Conservation (phyloP, 2,888 invertebrate genomes). For the Scaptomyza reducta region DNA sequence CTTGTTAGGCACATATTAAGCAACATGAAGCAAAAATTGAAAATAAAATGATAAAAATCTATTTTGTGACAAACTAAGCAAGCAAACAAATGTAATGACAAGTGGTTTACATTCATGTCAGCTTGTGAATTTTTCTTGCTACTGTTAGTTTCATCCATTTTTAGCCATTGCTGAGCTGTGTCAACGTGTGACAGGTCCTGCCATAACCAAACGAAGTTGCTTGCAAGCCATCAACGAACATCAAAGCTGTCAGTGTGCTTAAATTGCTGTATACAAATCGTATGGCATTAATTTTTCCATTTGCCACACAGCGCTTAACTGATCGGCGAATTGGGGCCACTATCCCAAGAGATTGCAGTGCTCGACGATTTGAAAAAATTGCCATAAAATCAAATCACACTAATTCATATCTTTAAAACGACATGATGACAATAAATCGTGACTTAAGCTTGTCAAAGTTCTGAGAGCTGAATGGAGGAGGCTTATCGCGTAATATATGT, state of each 20-base stretch:
- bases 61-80: not conserved
- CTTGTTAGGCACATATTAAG: no score
- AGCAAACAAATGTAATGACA: constrained; percentile 15
- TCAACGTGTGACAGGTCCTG: constrained; percentile 38
- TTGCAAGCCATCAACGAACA: constrained; percentile 22
- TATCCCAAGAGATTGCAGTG: constrained; percentile 1
- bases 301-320: constrained; percentile 8
- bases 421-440: constrained; percentile 1
- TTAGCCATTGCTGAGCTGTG: constrained; percentile 13
- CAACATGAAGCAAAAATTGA: no score
- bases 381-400: not conserved
- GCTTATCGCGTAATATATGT: not conserved
- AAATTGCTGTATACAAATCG: constrained; percentile 26
- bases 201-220: constrained; percentile 27
- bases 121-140: constrained; percentile 23
- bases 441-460: not conserved
- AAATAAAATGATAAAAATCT: no score
- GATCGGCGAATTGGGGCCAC: constrained; percentile 6
- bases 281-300: constrained; percentile 14
- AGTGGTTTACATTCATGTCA: constrained; percentile 9
- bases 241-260: constrained; percentile 31
- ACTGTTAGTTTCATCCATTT: not conserved
- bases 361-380: not conserved
- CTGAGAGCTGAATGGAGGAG: not conserved
- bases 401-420: constrained; percentile 1